Conservation (phyloP, 1,140 invertebrate genomes). For the Lordiphosa clarofinis region DNA sequence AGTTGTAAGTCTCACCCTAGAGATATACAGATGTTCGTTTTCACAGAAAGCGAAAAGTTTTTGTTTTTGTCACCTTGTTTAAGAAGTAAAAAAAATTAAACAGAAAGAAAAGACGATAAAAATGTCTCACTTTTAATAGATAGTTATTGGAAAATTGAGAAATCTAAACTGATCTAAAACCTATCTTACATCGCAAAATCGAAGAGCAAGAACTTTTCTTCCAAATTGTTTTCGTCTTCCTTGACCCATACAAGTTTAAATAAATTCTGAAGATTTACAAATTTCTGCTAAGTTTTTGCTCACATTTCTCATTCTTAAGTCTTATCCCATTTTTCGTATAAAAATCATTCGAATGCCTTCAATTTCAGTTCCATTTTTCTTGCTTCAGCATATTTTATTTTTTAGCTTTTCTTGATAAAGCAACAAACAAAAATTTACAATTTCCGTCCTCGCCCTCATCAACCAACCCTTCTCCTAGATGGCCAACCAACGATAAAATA, state of each 20-base stretch:
- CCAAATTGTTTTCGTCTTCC: too few species aligned
- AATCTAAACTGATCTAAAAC: too few species aligned
- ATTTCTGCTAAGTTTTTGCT: slow-evolving; percentile 1
- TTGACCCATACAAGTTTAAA: too few species aligned
- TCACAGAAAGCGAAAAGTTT: slow-evolving; percentile 30
- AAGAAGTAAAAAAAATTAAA: slow-evolving; percentile 20
- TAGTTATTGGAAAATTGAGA: too few species aligned
- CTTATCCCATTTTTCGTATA: neutral
- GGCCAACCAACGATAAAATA: slow-evolving; percentile 59
- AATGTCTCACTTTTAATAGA: slow-evolving; percentile 1
- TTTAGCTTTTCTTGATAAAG: slow-evolving; percentile 32
- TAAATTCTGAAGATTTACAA: neutral
- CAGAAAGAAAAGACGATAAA: neutral
- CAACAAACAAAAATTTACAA: slow-evolving; percentile 58
- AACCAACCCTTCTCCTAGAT: slow-evolving; percentile 30
- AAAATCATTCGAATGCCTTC: slow-evolving; percentile 21
- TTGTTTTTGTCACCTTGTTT: slow-evolving; percentile 39
- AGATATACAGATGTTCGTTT: slow-evolving; percentile 40
- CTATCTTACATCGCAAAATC: too few species aligned
- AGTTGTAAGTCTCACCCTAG: slow-evolving; percentile 58
- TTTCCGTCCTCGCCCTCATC: slow-evolving; percentile 42
- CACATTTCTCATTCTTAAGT: neutral
- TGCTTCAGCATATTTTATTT: slow-evolving; percentile 4
- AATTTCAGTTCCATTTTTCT: slow-evolving; percentile 7
- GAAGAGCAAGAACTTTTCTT: too few species aligned